These are phyloP conservation scores for Barbus barbus DNA, from an alignment of 2,113 vertebrate species.

Conservation along the genomic window DNA sequence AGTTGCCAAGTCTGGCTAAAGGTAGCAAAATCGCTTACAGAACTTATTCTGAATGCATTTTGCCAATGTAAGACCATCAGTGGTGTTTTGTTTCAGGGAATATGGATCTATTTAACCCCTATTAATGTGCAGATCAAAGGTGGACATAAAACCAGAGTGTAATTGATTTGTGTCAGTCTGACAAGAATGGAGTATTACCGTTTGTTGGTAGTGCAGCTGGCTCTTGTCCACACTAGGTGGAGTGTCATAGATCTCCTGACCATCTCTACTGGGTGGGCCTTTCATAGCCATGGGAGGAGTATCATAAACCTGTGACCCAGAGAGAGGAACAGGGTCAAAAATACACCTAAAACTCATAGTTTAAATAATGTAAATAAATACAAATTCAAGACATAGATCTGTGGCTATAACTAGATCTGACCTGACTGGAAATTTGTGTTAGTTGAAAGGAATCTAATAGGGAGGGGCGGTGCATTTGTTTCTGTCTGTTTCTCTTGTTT, in stretches of 20 bases:
- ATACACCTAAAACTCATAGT: not conserved
- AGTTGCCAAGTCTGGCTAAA: constrained; percentile 5
- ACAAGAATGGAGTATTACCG: constrained; percentile 52
- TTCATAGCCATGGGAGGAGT: constrained; percentile 93
- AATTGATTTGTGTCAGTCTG: not conserved
- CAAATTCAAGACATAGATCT: not conserved
- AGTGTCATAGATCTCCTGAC: constrained; percentile 89
- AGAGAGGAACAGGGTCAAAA: not conserved
- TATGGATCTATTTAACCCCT: not conserved
- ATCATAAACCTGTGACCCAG: constrained; percentile 84
- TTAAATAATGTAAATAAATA: not conserved
- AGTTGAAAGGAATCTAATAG: constrained; percentile 24
- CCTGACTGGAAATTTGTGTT: constrained; percentile 8
- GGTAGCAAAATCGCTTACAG: not conserved
- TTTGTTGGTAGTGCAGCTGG: constrained; percentile 66
- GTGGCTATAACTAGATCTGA: constrained; percentile 9
- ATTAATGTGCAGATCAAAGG: not conserved
- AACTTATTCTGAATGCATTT: not conserved
- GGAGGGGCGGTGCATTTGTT: not conserved
- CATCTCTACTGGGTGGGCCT: constrained; percentile 81
- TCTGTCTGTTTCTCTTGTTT: not conserved
- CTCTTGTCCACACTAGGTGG: constrained; percentile 87
- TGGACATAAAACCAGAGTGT: constrained; percentile 5
- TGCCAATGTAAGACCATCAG: not conserved
- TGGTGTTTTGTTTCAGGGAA: not conserved